Percentiles rank a stretch among this genome's conserved stretches.
phyloP scores from a whole-genome alignment of 2,888 invertebrate species.

The Dasypolia templi region DNA sequence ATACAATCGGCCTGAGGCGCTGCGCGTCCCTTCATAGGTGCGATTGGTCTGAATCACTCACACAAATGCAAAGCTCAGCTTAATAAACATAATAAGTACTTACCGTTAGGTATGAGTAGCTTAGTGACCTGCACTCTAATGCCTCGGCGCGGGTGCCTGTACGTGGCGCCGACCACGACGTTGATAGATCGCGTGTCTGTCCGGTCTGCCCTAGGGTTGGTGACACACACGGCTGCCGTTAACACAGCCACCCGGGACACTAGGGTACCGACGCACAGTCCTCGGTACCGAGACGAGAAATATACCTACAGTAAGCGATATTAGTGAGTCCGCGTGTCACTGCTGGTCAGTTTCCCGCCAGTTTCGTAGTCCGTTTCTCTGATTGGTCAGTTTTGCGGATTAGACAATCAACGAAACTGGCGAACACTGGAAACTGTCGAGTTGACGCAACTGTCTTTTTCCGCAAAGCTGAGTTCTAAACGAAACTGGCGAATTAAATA shows the following conservation, averaged over 20 bases:
- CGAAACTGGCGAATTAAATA: neutral
- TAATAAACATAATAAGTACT: too few relatives aligned
- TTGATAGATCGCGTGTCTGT: conserved; percentile 79
- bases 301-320: conserved; percentile 73
- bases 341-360: neutral
- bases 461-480: neutral
- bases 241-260: conserved; percentile 79
- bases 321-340: neutral
- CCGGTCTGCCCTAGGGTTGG: conserved; percentile 62
- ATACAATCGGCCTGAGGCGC: too few relatives aligned
- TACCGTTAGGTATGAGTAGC: conserved; percentile 80
- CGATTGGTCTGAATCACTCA: too few relatives aligned
- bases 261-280: conserved; percentile 80
- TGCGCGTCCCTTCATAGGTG: too few relatives aligned
- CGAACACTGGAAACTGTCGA: neutral
- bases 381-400: neutral
- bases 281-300: conserved; percentile 81
- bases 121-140: conserved; percentile 83
- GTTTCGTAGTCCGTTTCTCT: neutral
- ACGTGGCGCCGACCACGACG: conserved; percentile 77
- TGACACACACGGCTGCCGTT: conserved; percentile 84
- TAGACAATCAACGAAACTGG: neutral
- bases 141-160: conserved; percentile 83
- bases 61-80: too few relatives aligned
- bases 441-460: neutral